Percentiles rank a stretch among this genome's conserved stretches.
These are phyloP conservation scores for Hystrix cristata DNA, from an alignment of 2,113 vertebrate species.

Conservation along the genomic window DNA sequence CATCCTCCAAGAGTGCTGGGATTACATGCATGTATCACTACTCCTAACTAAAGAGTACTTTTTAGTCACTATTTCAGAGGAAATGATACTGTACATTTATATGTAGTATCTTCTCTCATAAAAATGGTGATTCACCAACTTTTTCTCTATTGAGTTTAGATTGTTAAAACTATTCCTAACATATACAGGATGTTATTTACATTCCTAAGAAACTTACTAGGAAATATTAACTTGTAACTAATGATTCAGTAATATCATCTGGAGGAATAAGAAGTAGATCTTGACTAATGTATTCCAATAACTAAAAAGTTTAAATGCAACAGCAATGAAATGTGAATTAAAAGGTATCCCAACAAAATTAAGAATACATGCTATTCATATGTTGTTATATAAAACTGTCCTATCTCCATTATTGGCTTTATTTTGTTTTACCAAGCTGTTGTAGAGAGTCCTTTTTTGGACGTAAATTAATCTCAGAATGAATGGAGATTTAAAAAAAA, in stretches of 20 bases:
- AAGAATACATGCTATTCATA: neutral
- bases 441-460: neutral
- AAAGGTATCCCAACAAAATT: neutral
- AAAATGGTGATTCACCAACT: neutral
- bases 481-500: neutral
- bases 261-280: neutral
- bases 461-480: slow-evolving; percentile 42
- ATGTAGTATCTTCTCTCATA: neutral
- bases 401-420: neutral
- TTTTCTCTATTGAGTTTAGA: slow-evolving; percentile 28
- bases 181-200: neutral
- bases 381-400: neutral
- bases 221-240: neutral
- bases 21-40: neutral
- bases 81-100: neutral
- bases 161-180: slow-evolving; percentile 46
- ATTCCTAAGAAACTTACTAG: neutral
- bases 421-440: slow-evolving; percentile 64
- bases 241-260: neutral
- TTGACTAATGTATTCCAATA: neutral
- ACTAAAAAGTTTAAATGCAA: neutral
- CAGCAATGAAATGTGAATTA: slow-evolving; percentile 17
- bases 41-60: neutral
- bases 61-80: slow-evolving; percentile 5
- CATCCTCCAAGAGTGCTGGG: neutral